Evolutionary conservation across 2,797 vertebrate genomes (phyloP).

Genomic region (Syngnathus acus): DNA sequence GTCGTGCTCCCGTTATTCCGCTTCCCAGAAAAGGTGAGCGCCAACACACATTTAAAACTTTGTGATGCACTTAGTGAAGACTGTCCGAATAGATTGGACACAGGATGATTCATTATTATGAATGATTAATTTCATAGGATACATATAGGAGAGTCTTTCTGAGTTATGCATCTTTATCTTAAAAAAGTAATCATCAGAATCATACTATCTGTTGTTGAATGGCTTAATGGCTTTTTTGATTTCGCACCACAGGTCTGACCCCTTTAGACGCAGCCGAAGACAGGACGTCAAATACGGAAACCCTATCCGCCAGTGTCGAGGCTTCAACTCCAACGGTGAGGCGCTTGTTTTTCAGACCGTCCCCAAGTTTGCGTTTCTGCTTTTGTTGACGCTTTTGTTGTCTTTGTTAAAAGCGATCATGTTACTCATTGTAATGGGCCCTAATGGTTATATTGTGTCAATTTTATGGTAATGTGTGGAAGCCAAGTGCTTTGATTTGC

Average conservation of each 20-base stretch:
- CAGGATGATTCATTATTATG: too few relatives aligned
- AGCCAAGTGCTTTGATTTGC: constrained; percentile 25
- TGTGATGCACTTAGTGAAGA: constrained; percentile 2
- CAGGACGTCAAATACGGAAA: constrained; percentile 93
- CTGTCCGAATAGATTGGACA: constrained; percentile 22
- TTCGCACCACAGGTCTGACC: constrained; percentile 65
- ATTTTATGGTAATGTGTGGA: constrained; percentile 13
- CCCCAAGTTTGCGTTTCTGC: not conserved
- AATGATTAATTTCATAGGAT: too few relatives aligned
- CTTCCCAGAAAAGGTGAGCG: constrained; percentile 89
- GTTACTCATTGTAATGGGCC: constrained; percentile 8
- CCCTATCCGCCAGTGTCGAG: constrained; percentile 91
- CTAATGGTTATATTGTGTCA: constrained; percentile 8
- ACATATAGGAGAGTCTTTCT: too few relatives aligned
- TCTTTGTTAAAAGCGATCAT: not conserved
- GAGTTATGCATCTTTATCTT: too few relatives aligned
- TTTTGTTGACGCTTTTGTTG: constrained; percentile 1
- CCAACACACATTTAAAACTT: constrained; percentile 10
- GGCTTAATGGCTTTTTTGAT: constrained; percentile 67
- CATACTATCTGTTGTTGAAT: constrained; percentile 44
- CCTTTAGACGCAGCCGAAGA: constrained; percentile 87
- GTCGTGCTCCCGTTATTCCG: constrained; percentile 90
- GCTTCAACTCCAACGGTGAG: constrained; percentile 91
- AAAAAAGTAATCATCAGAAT: not conserved
- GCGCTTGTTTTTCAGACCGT: not conserved